Conservation (phyloP, 2,113 vertebrate species). For the Tragelaphus strepsiceros region DNA sequence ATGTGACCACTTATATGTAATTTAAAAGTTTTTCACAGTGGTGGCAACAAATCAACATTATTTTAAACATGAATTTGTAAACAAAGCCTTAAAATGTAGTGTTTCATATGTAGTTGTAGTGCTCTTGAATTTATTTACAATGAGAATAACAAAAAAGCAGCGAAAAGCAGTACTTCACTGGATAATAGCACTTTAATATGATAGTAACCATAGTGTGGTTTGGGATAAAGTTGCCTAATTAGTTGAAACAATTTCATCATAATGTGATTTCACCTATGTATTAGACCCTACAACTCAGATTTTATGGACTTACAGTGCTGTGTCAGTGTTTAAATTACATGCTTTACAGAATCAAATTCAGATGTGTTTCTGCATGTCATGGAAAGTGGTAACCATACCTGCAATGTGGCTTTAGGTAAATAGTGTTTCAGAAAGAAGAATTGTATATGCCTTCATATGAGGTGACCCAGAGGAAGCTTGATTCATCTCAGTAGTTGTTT, state of each 20-base stretch:
- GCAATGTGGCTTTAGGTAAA: background rate
- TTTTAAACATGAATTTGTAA: slow-evolving; percentile 8
- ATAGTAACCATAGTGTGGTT: background rate
- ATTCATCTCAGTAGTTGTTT: background rate
- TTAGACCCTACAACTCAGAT: background rate
- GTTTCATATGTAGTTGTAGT: background rate
- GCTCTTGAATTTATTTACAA: background rate
- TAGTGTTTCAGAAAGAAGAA: background rate
- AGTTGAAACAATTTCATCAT: background rate
- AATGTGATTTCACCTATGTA: background rate
- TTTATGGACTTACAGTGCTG: background rate
- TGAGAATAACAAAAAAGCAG: background rate
- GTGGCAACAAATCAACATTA: background rate
- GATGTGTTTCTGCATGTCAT: background rate
- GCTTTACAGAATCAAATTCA: background rate
- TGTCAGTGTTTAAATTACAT: background rate
- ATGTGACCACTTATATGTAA: background rate
- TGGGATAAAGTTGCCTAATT: background rate
- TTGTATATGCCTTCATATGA: background rate
- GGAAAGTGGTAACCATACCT: background rate
- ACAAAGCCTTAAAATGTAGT: background rate
- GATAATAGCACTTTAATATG: background rate
- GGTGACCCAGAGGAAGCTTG: background rate
- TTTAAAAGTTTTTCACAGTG: background rate
- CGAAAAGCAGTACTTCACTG: background rate